phyloP scores from a whole-genome alignment of 2,113 vertebrate species.

The Syngnathus floridae region DNA sequence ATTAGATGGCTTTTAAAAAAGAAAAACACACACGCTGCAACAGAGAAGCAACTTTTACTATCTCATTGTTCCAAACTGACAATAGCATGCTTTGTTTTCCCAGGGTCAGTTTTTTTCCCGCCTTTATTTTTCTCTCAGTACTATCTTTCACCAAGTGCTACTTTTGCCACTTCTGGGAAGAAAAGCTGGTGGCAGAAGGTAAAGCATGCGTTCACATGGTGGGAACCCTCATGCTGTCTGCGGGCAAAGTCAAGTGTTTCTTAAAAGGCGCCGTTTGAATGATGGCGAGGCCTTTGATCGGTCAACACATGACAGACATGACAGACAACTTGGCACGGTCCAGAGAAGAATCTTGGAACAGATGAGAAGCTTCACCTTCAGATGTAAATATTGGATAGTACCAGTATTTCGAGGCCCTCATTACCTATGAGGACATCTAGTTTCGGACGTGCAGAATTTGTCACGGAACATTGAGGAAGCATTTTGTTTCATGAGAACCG shows the following conservation, averaged over 20 bases:
- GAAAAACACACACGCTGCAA: neutral
- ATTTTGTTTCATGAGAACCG: slow-evolving; percentile 1
- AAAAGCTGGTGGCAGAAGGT: neutral
- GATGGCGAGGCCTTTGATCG: slow-evolving; percentile 26
- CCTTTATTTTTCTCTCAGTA: too few relatives aligned
- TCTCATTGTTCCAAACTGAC: neutral
- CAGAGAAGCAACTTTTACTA: neutral
- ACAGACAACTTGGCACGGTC: slow-evolving; percentile 4
- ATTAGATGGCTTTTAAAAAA: neutral
- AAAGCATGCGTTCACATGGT: slow-evolving; percentile 17
- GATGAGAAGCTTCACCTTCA: slow-evolving; percentile 2
- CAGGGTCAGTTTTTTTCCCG: too few relatives aligned
- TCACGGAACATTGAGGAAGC: slow-evolving; percentile 7
- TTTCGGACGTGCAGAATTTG: neutral
- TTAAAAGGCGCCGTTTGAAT: slow-evolving; percentile 9
- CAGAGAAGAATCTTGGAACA: slow-evolving; percentile 6
- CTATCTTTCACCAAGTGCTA: neutral
- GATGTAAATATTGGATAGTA: neutral
- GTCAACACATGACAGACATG: slow-evolving; percentile 10
- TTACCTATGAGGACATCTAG: neutral
- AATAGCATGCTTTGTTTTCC: neutral
- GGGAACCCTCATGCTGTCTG: slow-evolving; percentile 1
- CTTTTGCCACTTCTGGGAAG: neutral
- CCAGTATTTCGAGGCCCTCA: neutral
- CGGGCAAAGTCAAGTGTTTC: slow-evolving; percentile 11